Conservation (phyloP, 2,113 vertebrate genomes). For the Physeter macrocephalus region DNA sequence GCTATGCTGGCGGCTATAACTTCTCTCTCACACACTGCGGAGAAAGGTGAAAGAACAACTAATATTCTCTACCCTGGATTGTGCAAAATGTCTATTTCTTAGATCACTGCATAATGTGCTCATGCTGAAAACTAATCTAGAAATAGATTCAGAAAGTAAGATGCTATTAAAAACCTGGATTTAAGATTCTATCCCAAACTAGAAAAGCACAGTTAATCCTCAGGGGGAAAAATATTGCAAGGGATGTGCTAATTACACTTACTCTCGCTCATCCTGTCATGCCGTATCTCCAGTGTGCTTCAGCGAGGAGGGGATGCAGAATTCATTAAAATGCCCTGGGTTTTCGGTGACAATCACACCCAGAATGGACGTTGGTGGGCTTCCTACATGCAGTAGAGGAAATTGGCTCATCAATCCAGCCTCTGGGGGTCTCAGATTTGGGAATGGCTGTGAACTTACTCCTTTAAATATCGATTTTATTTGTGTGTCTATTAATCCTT, state of each 20-base stretch:
- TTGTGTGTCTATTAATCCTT: not conserved
- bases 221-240: not conserved
- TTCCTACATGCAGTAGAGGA: not conserved
- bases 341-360: not conserved
- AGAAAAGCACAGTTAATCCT: slow-evolving; percentile 16
- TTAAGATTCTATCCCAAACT: not conserved
- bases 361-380: not conserved
- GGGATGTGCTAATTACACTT: not conserved
- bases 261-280: not conserved
- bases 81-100: not conserved
- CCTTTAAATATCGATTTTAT: not conserved
- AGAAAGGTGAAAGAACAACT: not conserved
- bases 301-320: not conserved
- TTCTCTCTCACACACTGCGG: not conserved
- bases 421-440: not conserved
- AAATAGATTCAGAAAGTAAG: not conserved
- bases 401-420: not conserved
- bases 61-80: not conserved
- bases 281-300: not conserved
- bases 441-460: not conserved
- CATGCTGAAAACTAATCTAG: not conserved
- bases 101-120: not conserved
- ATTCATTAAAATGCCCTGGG: not conserved
- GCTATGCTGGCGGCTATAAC: not conserved
- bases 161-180: not conserved